phyloP scores from a whole-genome alignment of 1,140 invertebrate species.

The Zaprionus ghesquierei region DNA sequence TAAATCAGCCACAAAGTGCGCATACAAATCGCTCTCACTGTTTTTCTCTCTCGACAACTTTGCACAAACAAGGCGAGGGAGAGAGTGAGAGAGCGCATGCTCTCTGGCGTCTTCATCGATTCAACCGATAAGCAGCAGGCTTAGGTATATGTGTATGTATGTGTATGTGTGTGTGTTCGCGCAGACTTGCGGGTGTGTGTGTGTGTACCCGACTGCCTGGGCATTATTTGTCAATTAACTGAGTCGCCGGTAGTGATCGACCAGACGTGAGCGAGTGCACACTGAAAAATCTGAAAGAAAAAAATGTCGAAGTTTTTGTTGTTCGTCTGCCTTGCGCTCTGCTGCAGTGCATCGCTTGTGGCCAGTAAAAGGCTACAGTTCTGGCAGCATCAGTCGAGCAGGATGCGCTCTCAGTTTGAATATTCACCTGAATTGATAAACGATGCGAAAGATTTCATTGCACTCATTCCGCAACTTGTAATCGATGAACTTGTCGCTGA shows the following conservation, averaged over 20 bases:
- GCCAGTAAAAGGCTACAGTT: background rate
- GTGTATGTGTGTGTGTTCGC: background rate
- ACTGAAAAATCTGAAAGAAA: background rate
- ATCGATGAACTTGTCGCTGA: constrained; percentile 66
- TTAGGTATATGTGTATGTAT: background rate
- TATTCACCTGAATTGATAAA: constrained; percentile 68
- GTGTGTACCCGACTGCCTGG: background rate
- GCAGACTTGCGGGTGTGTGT: background rate
- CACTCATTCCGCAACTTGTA: constrained; percentile 54
- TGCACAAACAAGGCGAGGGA: background rate
- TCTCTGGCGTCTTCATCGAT: constrained; percentile 5
- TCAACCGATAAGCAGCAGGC: constrained; percentile 17
- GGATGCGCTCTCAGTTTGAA: background rate
- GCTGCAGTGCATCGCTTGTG: constrained; percentile 19
- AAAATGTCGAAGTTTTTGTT: constrained; percentile 13
- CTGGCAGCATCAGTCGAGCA: background rate
- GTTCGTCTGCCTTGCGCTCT: constrained; percentile 4
- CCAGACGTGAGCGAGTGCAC: background rate
- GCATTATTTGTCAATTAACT: background rate
- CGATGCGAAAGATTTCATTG: constrained; percentile 59
- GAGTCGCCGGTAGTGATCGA: background rate
- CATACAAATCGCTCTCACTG: background rate
- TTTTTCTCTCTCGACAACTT: background rate
- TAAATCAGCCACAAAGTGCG: background rate
- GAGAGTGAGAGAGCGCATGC: background rate